phyloP scores from a whole-genome alignment of 2,888 invertebrate genomes.

The Cheilosia urbana region DNA sequence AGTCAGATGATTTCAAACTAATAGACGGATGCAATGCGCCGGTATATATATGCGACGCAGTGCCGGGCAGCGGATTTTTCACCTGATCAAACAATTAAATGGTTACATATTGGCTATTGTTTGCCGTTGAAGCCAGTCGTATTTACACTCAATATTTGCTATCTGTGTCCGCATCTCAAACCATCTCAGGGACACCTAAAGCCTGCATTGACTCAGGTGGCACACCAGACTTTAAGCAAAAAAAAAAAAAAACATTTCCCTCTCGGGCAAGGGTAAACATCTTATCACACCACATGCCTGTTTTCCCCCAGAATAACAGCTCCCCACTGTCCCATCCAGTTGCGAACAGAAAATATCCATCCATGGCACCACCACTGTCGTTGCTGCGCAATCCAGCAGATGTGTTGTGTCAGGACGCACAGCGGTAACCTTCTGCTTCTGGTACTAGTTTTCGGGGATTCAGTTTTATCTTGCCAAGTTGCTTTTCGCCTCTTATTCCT shows the following conservation, averaged over 20 bases:
- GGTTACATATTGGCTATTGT: too few relatives aligned
- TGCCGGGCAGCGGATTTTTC: neutral
- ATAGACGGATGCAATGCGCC: neutral
- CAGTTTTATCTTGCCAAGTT: constrained; percentile 7
- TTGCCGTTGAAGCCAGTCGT: too few relatives aligned
- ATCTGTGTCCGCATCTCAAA: too few relatives aligned
- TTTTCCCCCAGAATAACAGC: too few relatives aligned
- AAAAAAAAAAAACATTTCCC: too few relatives aligned
- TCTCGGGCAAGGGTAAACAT: too few relatives aligned
- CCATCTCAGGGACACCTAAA: too few relatives aligned
- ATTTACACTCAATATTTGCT: too few relatives aligned
- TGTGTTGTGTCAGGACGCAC: constrained; percentile 23
- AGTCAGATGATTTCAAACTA: constrained; percentile 57
- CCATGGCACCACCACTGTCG: neutral
- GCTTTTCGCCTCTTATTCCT: constrained; percentile 12
- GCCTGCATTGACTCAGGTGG: too few relatives aligned
- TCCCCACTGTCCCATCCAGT: too few relatives aligned
- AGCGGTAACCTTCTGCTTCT: constrained; percentile 31
- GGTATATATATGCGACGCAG: constrained; percentile 44
- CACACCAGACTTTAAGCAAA: too few relatives aligned
- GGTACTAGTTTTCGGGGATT: constrained; percentile 37
- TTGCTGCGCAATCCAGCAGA: constrained; percentile 28
- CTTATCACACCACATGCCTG: too few relatives aligned
- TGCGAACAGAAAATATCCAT: neutral
- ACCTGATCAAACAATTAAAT: neutral